These are phyloP conservation scores for Meda fulgida DNA, from an alignment of 2,797 vertebrate genomes.

Conservation along the genomic window DNA sequence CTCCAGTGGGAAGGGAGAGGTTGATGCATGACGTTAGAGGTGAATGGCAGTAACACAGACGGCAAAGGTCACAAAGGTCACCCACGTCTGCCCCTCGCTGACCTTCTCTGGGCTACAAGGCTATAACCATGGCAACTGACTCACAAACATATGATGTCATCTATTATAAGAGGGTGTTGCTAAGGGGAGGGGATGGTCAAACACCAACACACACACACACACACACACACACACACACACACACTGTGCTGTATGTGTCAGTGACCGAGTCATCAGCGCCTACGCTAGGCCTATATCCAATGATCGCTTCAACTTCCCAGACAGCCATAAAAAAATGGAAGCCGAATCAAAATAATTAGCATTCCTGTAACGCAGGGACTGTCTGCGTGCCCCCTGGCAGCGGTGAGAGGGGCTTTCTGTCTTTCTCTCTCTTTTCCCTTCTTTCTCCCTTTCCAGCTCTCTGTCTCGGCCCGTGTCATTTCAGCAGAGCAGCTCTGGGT, in stretches of 20 bases:
- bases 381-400: conserved; percentile 83
- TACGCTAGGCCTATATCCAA: conserved; percentile 61
- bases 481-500: conserved; percentile 54
- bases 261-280: conserved; percentile 55
- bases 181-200: conserved; percentile 57
- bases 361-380: conserved; percentile 79
- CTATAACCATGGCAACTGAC: conserved; percentile 75
- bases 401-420: conserved; percentile 77
- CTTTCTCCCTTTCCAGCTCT: background rate
- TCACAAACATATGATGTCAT: conserved; percentile 76
- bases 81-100: conserved; percentile 67
- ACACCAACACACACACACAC: conserved; percentile 7
- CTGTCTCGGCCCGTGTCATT: conserved; percentile 44
- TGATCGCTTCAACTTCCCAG: conserved; percentile 59
- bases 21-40: conserved; percentile 62
- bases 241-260: conserved; percentile 8
- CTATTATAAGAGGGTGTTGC: conserved; percentile 44
- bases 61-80: conserved; percentile 72
- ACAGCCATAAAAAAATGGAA: conserved; percentile 52
- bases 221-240: conserved; percentile 14
- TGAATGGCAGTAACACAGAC: conserved; percentile 71
- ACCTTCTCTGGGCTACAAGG: conserved; percentile 58
- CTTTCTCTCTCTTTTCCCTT: conserved; percentile 67
- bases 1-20: conserved; percentile 45
- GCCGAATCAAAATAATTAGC: conserved; percentile 80